Evolutionary conservation across 2,888 invertebrate genomes (phyloP).

Genomic region (Lymantria dispar): DNA sequence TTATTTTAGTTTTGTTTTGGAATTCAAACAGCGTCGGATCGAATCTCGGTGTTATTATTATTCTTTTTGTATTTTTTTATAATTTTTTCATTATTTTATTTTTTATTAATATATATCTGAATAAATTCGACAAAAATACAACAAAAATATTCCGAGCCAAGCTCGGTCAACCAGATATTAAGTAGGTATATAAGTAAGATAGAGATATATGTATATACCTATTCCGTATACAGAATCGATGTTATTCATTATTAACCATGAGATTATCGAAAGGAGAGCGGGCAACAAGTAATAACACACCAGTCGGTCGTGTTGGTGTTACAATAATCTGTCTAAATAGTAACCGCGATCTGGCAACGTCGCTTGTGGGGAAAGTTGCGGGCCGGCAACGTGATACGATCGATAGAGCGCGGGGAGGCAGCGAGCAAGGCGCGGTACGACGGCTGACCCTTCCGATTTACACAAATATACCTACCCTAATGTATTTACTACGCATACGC

Average conservation of each 20-base stretch:
- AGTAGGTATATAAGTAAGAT: no score
- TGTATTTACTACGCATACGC: slow-evolving; percentile 7
- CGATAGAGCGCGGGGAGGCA: slow-evolving; percentile 44
- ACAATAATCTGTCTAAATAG: slow-evolving; percentile 54
- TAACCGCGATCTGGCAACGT: slow-evolving; percentile 61
- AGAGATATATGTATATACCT: neutral
- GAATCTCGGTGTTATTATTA: no score
- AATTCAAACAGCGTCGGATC: no score
- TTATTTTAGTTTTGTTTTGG: no score
- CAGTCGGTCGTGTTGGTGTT: slow-evolving; percentile 34
- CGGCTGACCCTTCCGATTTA: slow-evolving; percentile 54
- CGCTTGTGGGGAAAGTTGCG: slow-evolving; percentile 57
- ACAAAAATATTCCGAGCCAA: no score
- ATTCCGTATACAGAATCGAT: neutral
- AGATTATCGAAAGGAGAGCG: slow-evolving; percentile 17
- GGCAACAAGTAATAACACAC: slow-evolving; percentile 58
- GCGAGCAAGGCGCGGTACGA: slow-evolving; percentile 26
- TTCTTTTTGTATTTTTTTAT: no score
- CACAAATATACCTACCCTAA: slow-evolving; percentile 21
- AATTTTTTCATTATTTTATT: no score
- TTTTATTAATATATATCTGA: no score
- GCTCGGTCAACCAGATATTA: no score
- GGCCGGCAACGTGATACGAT: slow-evolving; percentile 58
- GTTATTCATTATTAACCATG: slow-evolving; percentile 6
- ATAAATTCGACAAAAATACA: no score